phyloP scores from a whole-genome alignment of 2,113 vertebrate genomes.

The Festucalex cinctus region DNA sequence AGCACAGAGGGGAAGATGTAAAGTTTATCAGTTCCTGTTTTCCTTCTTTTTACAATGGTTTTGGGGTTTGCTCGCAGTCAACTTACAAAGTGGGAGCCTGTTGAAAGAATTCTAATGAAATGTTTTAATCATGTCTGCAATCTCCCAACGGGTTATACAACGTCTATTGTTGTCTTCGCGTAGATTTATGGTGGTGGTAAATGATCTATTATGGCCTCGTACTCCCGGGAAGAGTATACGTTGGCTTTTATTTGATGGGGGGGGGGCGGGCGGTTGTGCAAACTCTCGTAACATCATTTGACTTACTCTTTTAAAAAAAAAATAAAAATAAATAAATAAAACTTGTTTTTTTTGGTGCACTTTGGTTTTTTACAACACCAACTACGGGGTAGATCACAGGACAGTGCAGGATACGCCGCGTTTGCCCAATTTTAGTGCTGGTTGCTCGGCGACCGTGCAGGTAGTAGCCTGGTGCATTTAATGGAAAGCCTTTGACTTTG shows the following conservation, averaged over 20 bases:
- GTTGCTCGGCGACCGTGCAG: neutral
- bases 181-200: neutral
- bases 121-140: conserved; percentile 49
- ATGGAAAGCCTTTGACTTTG: too few species aligned
- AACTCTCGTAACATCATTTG: neutral
- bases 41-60: conserved; percentile 63
- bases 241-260: neutral
- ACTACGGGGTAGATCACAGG: neutral
- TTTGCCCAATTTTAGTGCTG: neutral
- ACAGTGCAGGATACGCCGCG: neutral
- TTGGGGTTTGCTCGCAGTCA: conserved; percentile 62
- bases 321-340: too few species aligned
- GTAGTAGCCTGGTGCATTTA: neutral
- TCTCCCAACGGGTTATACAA: neutral
- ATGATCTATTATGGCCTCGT: neutral
- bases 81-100: conserved; percentile 60
- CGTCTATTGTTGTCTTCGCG: neutral
- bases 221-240: neutral
- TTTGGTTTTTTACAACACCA: neutral
- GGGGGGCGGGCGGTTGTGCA: too few species aligned
- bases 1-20: conserved; percentile 62
- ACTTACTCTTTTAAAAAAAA: neutral
- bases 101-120: conserved; percentile 57
- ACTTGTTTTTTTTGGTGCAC: too few species aligned
- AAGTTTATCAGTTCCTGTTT: conserved; percentile 69